These are phyloP conservation scores for Sepiola atlantica DNA, from an alignment of 2,888 invertebrate species.

Conservation along the genomic window DNA sequence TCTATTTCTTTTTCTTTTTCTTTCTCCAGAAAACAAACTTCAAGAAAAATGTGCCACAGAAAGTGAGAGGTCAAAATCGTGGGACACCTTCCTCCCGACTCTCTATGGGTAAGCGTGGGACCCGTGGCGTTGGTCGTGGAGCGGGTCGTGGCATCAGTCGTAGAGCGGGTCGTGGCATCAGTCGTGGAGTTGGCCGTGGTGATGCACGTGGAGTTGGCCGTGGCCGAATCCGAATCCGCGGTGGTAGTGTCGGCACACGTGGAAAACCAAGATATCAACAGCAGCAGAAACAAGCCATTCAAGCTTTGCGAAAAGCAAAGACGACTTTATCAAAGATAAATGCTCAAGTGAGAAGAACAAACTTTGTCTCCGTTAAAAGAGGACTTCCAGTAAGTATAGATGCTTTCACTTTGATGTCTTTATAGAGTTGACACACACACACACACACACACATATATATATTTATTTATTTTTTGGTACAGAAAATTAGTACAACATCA, in stretches of 20 bases:
- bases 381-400: slow-evolving; percentile 2
- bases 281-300: slow-evolving; percentile 37
- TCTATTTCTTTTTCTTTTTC: neutral
- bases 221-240: neutral
- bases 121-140: neutral
- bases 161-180: neutral
- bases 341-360: slow-evolving; percentile 33
- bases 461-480: no score
- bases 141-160: no score
- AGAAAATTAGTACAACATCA: no score
- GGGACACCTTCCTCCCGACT: neutral
- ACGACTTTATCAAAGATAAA: slow-evolving; percentile 38
- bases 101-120: neutral
- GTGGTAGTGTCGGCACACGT: neutral
- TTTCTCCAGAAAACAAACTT: neutral
- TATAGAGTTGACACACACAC: neutral
- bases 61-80: neutral
- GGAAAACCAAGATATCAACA: neutral
- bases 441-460: neutral
- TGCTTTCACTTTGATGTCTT: neutral
- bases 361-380: neutral
- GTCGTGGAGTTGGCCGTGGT: no score
- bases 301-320: slow-evolving; percentile 2
- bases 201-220: neutral
- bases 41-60: neutral